Base-by-base conservation (phyloP, 2,113 vertebrate genomes). In the Oncorhynchus gorbuscha region DNA sequence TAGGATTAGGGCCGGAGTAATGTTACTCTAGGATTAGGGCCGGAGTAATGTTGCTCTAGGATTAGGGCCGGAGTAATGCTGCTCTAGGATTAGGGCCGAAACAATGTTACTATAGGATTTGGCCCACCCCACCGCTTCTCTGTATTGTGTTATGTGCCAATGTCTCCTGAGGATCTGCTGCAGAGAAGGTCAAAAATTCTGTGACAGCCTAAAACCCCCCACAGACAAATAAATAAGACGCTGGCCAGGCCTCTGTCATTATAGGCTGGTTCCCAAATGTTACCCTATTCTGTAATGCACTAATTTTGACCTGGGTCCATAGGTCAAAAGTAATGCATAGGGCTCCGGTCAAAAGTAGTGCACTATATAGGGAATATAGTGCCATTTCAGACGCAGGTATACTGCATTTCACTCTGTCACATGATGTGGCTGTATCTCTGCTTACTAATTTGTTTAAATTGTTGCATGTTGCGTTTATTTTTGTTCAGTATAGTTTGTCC, bases 121-220 rank as follows among this genome's bases (percentile, higher is more conserved):
- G 62, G 24, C 39, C 16, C 51, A 16, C 16, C 51, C 1, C 39
- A 2, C 39, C 9, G 8, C 39, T 45, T 9, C 32, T 55, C 28
- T 71, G 62, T 71, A 81, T 79, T 81, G 32, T 76, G 62, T 79
- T 76, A 13, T 72, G 51, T 69, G 69, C 35, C 16, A 26, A 35
- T 86, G 73, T 68, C 69, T 30, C 0, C 55, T 58, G 55, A 20
- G 16, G 55, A 3, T 58, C 55, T 58, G 55, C 55, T 20, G 55
- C 55, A 58, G 55, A 58, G 55, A 58, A 20, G 16, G 55, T 58
- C 55, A 13, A 3, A 58, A 13, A 58, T 58, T 58, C 14, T 58
- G 51, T 4, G 3, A 58, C 51, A 58, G 35, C 13, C 51, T 58
- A 58, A 58, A 58, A 58, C 51, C 51, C 9, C 1, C 51, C 51